Evolutionary conservation across 2,888 invertebrate genomes (phyloP).

Genomic region (Drosophila flavopinicola): DNA sequence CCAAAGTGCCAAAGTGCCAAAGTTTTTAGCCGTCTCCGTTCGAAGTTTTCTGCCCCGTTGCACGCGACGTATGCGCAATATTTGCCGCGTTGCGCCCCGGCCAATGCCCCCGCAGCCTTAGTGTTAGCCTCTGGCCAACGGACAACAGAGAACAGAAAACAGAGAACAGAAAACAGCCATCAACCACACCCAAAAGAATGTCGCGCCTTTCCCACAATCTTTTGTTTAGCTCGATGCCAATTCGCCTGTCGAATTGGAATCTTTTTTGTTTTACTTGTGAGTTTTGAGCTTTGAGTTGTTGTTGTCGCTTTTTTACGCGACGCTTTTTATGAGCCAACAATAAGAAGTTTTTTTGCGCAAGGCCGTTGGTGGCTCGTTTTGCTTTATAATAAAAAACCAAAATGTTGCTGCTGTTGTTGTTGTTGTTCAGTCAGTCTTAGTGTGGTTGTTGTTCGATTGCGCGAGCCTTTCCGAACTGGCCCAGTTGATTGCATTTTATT

Average conservation of each 20-base stretch:
- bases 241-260: slow-evolving; percentile 17
- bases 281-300: slow-evolving; percentile 21
- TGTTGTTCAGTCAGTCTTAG: slow-evolving; percentile 8
- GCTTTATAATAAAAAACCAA: slow-evolving; percentile 40
- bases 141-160: slow-evolving; percentile 2
- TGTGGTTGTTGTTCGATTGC: slow-evolving; percentile 26
- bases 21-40: slow-evolving; percentile 11
- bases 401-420: slow-evolving; percentile 24
- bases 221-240: slow-evolving; percentile 44
- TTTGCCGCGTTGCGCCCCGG: slow-evolving; percentile 24
- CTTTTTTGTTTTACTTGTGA: slow-evolving; percentile 11
- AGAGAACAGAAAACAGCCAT: slow-evolving; percentile 3
- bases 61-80: slow-evolving; percentile 59
- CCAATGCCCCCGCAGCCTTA: slow-evolving; percentile 16
- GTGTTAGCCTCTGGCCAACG: slow-evolving; percentile 1
- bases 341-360: slow-evolving; percentile 53
- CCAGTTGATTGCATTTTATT: slow-evolving; percentile 48
- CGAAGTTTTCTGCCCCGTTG: slow-evolving; percentile 29
- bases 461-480: slow-evolving; percentile 47
- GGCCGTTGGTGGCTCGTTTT: slow-evolving; percentile 55
- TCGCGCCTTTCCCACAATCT: slow-evolving; percentile 45
- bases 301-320: slow-evolving; percentile 37
- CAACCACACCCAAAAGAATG: slow-evolving; percentile 53
- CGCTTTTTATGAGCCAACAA: slow-evolving; percentile 50
- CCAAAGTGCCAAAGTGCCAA: no score